Percentiles rank a stretch among this genome's conserved stretches.
Evolutionary conservation across 2,113 vertebrate genomes (phyloP).

Genomic region (Megaleporinus macrocephalus): DNA sequence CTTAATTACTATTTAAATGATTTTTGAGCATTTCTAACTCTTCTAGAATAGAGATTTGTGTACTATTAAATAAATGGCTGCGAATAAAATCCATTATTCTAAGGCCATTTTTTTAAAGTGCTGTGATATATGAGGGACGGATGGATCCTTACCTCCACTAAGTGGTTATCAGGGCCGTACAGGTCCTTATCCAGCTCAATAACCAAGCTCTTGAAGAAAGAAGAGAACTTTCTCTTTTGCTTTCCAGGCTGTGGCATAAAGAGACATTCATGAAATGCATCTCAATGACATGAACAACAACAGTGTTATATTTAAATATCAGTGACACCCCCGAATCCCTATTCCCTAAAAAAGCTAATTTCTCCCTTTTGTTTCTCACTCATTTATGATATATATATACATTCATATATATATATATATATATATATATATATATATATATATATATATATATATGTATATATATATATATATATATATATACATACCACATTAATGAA

Average conservation of each 20-base stretch:
- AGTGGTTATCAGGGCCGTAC: conserved; percentile 89
- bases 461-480: too few relatives aligned
- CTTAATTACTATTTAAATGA: background rate
- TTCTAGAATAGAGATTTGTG: background rate
- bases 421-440: too few relatives aligned
- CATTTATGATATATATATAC: too few relatives aligned
- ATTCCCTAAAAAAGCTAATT: too few relatives aligned
- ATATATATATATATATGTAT: too few relatives aligned
- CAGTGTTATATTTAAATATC: background rate
- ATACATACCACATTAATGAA: too few relatives aligned
- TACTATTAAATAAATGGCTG: background rate
- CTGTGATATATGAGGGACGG: background rate
- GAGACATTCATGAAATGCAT: background rate
- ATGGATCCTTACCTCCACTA: conserved; percentile 82
- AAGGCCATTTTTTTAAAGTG: background rate
- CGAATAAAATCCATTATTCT: background rate
- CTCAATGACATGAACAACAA: background rate
- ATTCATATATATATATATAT: too few relatives aligned
- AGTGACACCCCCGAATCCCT: too few relatives aligned
- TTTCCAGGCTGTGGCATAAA: conserved; percentile 80
- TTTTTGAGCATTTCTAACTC: background rate
- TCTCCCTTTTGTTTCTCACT: too few relatives aligned
- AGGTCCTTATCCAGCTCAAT: conserved; percentile 91
- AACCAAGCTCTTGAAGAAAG: conserved; percentile 91
- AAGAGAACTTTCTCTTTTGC: conserved; percentile 89